A percentile compares a stretch with the other conserved stretches of the same genome.
Conservation (phyloP, 2,888 invertebrate genomes). For the Azorinus chamasolen region DNA sequence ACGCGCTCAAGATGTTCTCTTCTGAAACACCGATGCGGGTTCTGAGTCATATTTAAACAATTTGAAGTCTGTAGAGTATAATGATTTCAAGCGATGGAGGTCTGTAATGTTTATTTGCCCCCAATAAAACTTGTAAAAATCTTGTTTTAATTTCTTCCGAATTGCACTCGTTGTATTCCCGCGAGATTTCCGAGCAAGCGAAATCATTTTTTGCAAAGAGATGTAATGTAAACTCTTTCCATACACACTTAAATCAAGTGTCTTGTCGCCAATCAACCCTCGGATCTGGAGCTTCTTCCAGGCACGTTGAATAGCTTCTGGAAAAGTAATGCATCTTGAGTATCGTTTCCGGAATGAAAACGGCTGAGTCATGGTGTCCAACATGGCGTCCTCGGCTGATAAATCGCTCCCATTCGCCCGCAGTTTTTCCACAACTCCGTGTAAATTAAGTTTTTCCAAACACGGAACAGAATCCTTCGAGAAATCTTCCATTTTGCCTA, state of each 20-base stretch:
- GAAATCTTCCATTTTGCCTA: conserved; percentile 72
- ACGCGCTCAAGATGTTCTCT: too few relatives aligned
- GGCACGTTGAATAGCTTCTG: conserved; percentile 51
- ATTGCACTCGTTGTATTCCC: conserved; percentile 3
- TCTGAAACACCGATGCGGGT: conserved; percentile 15
- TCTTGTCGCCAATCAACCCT: conserved; percentile 59
- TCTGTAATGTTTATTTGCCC: conserved; percentile 14
- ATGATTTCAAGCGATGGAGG: conserved; percentile 11
- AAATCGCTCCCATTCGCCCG: conserved; percentile 25
- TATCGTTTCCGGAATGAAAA: conserved; percentile 31
- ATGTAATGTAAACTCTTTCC: not conserved
- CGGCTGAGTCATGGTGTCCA: conserved; percentile 35
- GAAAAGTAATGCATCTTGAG: conserved; percentile 56
- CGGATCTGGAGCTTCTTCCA: conserved; percentile 73
- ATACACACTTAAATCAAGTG: not conserved
- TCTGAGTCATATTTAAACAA: conserved; percentile 37
- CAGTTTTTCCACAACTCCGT: conserved; percentile 17
- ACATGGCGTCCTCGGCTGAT: conserved; percentile 36
- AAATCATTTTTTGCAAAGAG: conserved; percentile 13
- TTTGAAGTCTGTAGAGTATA: conserved; percentile 36
- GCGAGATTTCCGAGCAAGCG: conserved; percentile 21
- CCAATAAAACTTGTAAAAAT: conserved; percentile 27
- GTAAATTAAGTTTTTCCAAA: conserved; percentile 27
- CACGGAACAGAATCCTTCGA: conserved; percentile 47
- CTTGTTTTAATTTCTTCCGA: conserved; percentile 12